Conservation (phyloP, 2,797 vertebrate genomes). For the Scolopax bukidnonensis region DNA sequence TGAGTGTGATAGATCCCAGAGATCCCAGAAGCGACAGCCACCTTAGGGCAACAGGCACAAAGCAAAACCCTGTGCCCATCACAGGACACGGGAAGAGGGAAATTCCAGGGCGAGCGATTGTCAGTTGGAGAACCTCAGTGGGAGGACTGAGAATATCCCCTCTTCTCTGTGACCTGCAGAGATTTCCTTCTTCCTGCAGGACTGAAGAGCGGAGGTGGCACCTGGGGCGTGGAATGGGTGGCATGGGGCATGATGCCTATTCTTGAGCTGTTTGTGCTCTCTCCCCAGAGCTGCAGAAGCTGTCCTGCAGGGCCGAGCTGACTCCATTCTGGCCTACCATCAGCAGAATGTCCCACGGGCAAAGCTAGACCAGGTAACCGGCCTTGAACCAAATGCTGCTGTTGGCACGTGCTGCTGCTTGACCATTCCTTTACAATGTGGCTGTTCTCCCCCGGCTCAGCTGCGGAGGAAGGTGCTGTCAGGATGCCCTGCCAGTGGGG, state of each 20-base stretch:
- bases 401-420: neutral
- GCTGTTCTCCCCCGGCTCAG: neutral
- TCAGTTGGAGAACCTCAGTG: neutral
- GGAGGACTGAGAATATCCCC: neutral
- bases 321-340: slow-evolving; percentile 96
- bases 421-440: neutral
- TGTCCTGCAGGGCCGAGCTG: slow-evolving; percentile 91
- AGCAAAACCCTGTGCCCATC: neutral
- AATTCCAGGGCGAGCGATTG: neutral
- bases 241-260: neutral
- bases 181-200: neutral
- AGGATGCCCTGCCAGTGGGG: neutral
- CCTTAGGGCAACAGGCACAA: neutral
- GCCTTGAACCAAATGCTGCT: neutral
- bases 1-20: neutral
- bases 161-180: neutral
- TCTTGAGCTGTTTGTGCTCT: neutral
- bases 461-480: neutral
- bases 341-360: slow-evolving; percentile 93
- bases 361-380: slow-evolving; percentile 91
- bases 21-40: neutral
- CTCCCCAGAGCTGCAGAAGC: slow-evolving; percentile 91
- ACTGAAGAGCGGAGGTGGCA: neutral
- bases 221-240: neutral
- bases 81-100: neutral